Base-by-base conservation (phyloP, 2,888 invertebrate genomes). In the Agrotis puta region DNA sequence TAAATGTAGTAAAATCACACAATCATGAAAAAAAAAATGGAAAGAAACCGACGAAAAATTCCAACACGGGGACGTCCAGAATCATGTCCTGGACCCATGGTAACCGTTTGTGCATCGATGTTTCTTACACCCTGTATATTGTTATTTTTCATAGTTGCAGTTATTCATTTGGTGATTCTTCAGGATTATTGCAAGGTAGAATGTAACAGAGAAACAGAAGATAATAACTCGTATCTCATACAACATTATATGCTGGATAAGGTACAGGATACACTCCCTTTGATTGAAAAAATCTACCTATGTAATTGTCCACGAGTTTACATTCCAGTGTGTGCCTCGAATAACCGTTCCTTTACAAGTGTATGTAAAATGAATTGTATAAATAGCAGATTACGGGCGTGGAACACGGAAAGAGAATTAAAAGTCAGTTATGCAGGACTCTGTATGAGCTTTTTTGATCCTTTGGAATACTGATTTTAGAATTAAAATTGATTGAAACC, bases 251-350 rank as follows among this genome's bases (percentile, higher is more conserved):
- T 27, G 27, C 24, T 33, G 16, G 27, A 2, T 0, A 16, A 13
- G 3, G 13, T 39, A 0, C 4, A 48, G 0, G 75, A 64, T 3
- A 4, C 24, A 6, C 0, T 77, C 3, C 56, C 58, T 0, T 3
- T 33, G 0, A 7, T 91, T 11, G 88, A 88, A 18, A 3, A n/a
- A 0, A 85, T 88, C 0, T 13, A 50, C 0, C 74, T 84, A 4
- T 88, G 91, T 18, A 54, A 75, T 0, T 93, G 93, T n/a, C 93
- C 93, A 0, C 82, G 92, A 33, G 79, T 92, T 3, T 92, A 93
- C 48, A 48, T 92, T 0, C 93, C 93, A 0, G 82, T 93, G 0
- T 93, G 93, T 65, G 92, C 83, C 0, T 62, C 86, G 0, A 89
- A 93, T 61, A 87, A 88, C n/a, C 87, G 77, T 7, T 88, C 89